A percentile compares a stretch with the other conserved stretches of the same genome.
phyloP scores from a whole-genome alignment of 2,113 vertebrate species.

The Diglossa brunneiventris region DNA sequence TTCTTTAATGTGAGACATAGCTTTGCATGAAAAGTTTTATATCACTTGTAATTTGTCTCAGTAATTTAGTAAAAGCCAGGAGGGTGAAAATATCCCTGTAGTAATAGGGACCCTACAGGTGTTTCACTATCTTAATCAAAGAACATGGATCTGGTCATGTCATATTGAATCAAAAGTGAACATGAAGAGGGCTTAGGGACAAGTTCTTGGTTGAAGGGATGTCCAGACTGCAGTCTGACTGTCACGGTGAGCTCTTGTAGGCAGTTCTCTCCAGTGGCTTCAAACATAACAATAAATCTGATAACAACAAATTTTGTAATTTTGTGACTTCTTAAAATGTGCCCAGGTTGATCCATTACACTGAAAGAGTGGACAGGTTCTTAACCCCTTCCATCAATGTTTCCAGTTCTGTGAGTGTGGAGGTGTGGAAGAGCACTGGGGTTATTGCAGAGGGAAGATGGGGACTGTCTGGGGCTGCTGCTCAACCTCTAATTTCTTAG shows the following conservation, averaged over 20 bases:
- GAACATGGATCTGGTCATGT: not conserved
- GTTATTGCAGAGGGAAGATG: not conserved
- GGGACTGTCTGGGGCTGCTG: not conserved
- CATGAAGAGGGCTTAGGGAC: not conserved
- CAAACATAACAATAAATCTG: not conserved
- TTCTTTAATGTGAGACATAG: not conserved
- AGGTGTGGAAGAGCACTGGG: not conserved
- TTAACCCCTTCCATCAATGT: accelerated
- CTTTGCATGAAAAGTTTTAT: not conserved
- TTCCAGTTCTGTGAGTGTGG: not conserved
- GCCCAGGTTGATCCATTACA: not conserved
- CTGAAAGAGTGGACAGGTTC: not conserved
- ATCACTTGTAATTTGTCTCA: not conserved
- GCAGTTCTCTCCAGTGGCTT: accelerated
- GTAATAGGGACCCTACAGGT: not conserved
- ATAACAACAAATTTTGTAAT: not conserved
- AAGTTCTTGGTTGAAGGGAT: not conserved
- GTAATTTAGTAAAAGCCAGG: not conserved
- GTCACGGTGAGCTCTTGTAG: not conserved
- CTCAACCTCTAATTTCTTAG: not conserved
- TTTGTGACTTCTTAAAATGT: not conserved
- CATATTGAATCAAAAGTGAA: not conserved
- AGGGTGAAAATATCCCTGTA: not conserved
- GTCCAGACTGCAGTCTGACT: not conserved
- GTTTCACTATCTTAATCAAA: not conserved